These are phyloP conservation scores for Poeciliopsis prolifica DNA, from an alignment of 2,113 vertebrate species.

Conservation along the genomic window DNA sequence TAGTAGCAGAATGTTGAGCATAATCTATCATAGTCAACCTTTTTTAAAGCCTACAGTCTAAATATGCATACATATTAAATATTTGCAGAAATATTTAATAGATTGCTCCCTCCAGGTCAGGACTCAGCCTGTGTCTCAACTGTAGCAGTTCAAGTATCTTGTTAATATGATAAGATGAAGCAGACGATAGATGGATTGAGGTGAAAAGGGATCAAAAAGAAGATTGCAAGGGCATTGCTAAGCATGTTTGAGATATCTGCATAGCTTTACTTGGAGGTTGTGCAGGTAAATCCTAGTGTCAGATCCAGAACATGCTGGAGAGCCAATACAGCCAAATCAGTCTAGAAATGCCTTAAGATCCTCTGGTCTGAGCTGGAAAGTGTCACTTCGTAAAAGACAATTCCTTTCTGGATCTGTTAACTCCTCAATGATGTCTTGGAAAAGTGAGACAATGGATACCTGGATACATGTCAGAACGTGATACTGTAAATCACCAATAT, in stretches of 20 bases:
- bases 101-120: too few species aligned
- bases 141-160: too few species aligned
- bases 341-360: not conserved
- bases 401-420: too few species aligned
- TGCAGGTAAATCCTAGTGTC: not conserved
- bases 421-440: too few species aligned
- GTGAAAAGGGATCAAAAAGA: too few species aligned
- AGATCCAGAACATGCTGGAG: not conserved
- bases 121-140: too few species aligned
- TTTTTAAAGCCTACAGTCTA: not conserved
- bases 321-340: not conserved
- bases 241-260: not conserved
- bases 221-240: not conserved
- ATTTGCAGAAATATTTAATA: not conserved
- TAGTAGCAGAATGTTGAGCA: not conserved
- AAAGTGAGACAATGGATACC: too few species aligned
- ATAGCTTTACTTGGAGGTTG: not conserved
- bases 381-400: too few species aligned
- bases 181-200: too few species aligned
- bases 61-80: not conserved
- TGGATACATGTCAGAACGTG: too few species aligned
- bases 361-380: not conserved
- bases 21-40: slow-evolving; percentile 2
- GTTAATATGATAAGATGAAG: too few species aligned
- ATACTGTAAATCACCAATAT: not conserved